Percentiles rank a stretch among this genome's conserved stretches.
phyloP scores from a whole-genome alignment of 2,888 invertebrate genomes.

The Chalcosyrphus nemorum region DNA sequence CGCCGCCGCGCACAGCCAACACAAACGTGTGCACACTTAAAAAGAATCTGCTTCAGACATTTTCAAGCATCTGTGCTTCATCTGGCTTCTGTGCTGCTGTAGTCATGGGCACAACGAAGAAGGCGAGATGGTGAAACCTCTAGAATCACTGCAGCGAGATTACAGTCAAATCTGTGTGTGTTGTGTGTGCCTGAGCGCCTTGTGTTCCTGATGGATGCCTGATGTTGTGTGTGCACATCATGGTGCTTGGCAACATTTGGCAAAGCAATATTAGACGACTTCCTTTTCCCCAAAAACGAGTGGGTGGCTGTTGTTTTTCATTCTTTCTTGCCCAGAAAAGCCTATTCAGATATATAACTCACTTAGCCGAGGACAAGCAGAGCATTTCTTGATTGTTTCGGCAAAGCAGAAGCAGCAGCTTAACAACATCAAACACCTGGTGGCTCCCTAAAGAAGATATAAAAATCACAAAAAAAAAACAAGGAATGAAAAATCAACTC shows the following conservation, averaged over 20 bases:
- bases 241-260: conserved; percentile 65
- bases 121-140: conserved; percentile 50
- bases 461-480: background rate
- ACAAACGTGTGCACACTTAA: conserved; percentile 72
- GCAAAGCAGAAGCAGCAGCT: conserved; percentile 18
- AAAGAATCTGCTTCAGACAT: conserved; percentile 73
- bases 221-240: conserved; percentile 67
- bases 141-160: conserved; percentile 71
- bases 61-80: conserved; percentile 80
- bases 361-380: conserved; percentile 60
- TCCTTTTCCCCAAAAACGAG: conserved; percentile 22
- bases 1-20: conserved; percentile 40
- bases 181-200: conserved; percentile 56
- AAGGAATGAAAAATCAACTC: conserved; percentile 53
- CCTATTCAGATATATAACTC: conserved; percentile 68
- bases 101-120: background rate
- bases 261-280: conserved; percentile 66
- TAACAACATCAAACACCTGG: conserved; percentile 65
- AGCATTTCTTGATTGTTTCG: conserved; percentile 62
- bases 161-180: conserved; percentile 66
- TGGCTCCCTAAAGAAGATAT: background rate
- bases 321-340: conserved; percentile 53
- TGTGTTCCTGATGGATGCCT: conserved; percentile 71
- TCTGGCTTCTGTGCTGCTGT: conserved; percentile 75
- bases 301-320: conserved; percentile 55